phyloP scores from a whole-genome alignment of 2,888 invertebrate species.

The Hermaeophaga mercurialis region DNA sequence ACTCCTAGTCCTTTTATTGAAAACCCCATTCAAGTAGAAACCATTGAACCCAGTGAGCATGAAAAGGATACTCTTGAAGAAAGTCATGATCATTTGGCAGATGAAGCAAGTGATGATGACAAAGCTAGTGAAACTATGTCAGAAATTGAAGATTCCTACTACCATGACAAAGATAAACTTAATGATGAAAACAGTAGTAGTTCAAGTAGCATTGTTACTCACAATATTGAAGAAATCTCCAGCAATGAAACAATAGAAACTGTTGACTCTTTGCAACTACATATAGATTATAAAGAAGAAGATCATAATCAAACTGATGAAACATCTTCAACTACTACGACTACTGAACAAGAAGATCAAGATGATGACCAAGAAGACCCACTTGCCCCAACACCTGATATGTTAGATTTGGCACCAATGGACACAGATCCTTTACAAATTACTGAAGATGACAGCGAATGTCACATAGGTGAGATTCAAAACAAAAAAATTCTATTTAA shows the following conservation, averaged over 20 bases:
- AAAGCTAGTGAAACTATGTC: slow-evolving; percentile 41
- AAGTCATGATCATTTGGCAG: slow-evolving; percentile 27
- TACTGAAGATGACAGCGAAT: slow-evolving; percentile 32
- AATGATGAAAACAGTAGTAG: slow-evolving; percentile 43
- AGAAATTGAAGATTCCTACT: slow-evolving; percentile 34
- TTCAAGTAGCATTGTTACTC: slow-evolving; percentile 38
- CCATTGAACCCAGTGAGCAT: slow-evolving; percentile 32
- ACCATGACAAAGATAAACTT: slow-evolving; percentile 40
- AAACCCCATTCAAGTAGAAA: slow-evolving; percentile 30
- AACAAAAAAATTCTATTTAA: too few relatives aligned
- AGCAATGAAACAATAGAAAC: slow-evolving; percentile 44
- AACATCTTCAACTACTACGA: slow-evolving; percentile 42
- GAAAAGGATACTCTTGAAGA: slow-evolving; percentile 38
- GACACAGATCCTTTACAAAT: slow-evolving; percentile 37
- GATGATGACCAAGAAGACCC: slow-evolving; percentile 38
- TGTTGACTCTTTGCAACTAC: slow-evolving; percentile 45
- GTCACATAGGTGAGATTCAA: slow-evolving; percentile 19
- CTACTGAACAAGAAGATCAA: slow-evolving; percentile 39
- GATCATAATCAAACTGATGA: slow-evolving; percentile 40
- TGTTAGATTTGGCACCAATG: slow-evolving; percentile 36
- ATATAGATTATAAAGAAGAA: slow-evolving; percentile 42
- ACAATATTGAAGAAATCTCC: slow-evolving; percentile 42
- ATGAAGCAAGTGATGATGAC: slow-evolving; percentile 43
- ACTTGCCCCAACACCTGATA: slow-evolving; percentile 41
- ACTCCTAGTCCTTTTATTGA: slow-evolving; percentile 46